Conservation (phyloP, 2,797 vertebrate species). For the Hephaestus fuliginosus region DNA sequence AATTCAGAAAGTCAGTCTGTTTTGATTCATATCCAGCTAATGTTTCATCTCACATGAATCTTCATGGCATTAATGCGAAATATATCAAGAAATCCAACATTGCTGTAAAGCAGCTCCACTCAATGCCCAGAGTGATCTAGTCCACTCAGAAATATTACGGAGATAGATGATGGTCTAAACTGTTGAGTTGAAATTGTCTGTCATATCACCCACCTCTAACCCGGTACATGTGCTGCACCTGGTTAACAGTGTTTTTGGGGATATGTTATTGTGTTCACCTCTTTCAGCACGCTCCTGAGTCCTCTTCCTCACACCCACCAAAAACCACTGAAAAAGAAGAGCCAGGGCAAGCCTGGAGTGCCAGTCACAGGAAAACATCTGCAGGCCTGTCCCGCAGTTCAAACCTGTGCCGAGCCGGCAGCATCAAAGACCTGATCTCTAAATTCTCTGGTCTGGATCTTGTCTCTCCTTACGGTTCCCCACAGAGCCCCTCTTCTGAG, state of each 20-base stretch:
- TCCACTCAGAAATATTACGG: background rate
- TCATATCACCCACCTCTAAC: background rate
- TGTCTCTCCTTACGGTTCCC: background rate
- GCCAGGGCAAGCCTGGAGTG: constrained; percentile 37
- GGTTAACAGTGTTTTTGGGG: constrained; percentile 36
- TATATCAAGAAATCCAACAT: background rate
- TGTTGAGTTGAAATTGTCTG: background rate
- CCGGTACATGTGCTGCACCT: background rate
- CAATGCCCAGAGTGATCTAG: background rate
- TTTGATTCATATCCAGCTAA: background rate
- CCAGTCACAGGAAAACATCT: constrained; percentile 35
- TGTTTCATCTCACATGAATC: too few species aligned
- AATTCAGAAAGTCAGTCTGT: background rate
- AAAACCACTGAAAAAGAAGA: constrained; percentile 38
- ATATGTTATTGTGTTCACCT: constrained; percentile 68
- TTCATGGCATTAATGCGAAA: background rate
- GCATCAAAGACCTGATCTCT: constrained; percentile 81
- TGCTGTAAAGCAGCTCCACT: background rate
- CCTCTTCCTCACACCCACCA: constrained; percentile 34
- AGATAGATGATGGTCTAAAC: background rate
- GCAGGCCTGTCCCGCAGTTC: constrained; percentile 21
- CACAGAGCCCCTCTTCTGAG: constrained; percentile 30
- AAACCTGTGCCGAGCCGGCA: constrained; percentile 64
- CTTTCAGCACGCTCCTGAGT: constrained; percentile 60
- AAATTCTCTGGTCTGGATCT: constrained; percentile 73